Conservation (phyloP, 2,888 invertebrate genomes). For the Tolmerus cingulatus region DNA sequence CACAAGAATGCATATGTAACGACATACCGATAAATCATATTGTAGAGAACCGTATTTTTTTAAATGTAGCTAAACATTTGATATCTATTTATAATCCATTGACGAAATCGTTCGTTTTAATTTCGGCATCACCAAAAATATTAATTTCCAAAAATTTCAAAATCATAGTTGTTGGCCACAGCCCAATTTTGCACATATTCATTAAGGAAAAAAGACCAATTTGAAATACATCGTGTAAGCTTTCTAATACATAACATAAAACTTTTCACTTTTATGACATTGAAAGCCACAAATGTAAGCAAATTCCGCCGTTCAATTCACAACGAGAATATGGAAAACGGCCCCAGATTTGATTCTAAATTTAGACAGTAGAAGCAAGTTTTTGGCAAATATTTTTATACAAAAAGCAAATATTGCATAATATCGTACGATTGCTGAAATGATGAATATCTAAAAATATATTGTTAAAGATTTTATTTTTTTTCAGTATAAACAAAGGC, state of each 20-base stretch:
- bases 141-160: background rate
- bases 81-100: background rate
- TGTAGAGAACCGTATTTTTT: background rate
- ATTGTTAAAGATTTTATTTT: background rate
- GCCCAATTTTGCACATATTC: background rate
- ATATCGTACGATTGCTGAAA: background rate
- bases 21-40: background rate
- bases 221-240: too few relatives aligned
- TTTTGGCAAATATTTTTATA: background rate
- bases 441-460: background rate
- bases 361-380: background rate
- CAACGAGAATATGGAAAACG: background rate
- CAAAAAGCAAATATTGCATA: background rate
- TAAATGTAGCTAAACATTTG: background rate
- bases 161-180: background rate
- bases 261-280: background rate
- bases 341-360: background rate
- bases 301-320: background rate
- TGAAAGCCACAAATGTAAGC: background rate
- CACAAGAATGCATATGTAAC: background rate
- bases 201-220: background rate
- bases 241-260: too few relatives aligned
- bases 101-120: background rate
- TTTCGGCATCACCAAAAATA: background rate
- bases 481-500: background rate